Percentiles rank a stretch among this genome's conserved stretches.
Conservation (phyloP, 2,888 invertebrate species). For the Chloromyia formosa region DNA sequence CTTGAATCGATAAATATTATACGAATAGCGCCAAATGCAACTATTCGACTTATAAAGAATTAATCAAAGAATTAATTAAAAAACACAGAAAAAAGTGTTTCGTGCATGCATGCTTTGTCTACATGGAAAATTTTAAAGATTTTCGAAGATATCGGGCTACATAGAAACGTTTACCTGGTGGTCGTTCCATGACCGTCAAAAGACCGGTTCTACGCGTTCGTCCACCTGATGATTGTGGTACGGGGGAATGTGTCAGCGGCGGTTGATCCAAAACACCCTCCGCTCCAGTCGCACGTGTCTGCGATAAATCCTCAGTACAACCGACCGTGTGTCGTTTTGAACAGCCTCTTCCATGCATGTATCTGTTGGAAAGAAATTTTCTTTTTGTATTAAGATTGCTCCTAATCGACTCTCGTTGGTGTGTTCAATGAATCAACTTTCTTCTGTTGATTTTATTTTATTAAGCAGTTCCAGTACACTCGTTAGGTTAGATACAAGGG, state of each 20-base stretch:
- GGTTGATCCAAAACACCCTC: conserved; percentile 60
- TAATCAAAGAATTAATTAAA: conserved; percentile 49
- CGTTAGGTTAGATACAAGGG: no score
- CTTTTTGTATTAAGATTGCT: background rate
- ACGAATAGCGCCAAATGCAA: conserved; percentile 11
- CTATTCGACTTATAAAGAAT: conserved; percentile 49
- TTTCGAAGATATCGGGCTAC: background rate
- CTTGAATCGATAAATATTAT: no score
- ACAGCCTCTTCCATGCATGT: conserved; percentile 79
- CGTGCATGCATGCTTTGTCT: conserved; percentile 54
- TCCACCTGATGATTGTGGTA: conserved; percentile 59
- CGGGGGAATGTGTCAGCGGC: conserved; percentile 60
- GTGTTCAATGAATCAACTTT: no score
- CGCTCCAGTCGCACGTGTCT: conserved; percentile 59
- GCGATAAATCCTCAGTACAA: conserved; percentile 72
- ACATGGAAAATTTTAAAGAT: background rate
- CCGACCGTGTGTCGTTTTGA: conserved; percentile 82
- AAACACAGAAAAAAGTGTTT: conserved; percentile 41
- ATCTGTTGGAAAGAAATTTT: conserved; percentile 65
- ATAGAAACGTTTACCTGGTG: conserved; percentile 74
- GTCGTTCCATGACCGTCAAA: conserved; percentile 85
- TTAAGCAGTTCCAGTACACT: no score
- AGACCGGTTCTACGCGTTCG: conserved; percentile 83
- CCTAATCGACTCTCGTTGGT: no score
- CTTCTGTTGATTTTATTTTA: no score